Evolutionary conservation across 1,140 invertebrate species (phyloP).

Genomic region (Drosophila triauraria): DNA sequence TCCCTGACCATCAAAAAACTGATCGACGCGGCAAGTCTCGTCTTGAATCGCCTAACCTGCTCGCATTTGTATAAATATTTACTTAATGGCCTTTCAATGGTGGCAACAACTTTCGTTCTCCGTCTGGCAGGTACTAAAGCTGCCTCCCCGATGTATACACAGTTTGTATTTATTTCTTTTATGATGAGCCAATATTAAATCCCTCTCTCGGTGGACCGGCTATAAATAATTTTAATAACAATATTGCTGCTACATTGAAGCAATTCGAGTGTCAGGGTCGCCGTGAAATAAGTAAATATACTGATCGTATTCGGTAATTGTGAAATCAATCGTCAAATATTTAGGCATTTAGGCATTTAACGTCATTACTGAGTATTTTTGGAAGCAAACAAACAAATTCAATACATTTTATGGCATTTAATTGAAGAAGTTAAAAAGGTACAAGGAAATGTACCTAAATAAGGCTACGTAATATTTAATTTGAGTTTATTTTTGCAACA

Average conservation of each 20-base stretch:
- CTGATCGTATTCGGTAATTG: constrained; percentile 27
- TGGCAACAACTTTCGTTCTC: constrained; percentile 43
- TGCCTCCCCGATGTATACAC: constrained; percentile 33
- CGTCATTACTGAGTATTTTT: constrained; percentile 18
- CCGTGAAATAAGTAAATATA: constrained; percentile 19
- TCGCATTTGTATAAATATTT: constrained; percentile 75
- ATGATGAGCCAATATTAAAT: constrained; percentile 59
- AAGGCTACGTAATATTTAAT: not conserved
- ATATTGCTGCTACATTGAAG: constrained; percentile 50
- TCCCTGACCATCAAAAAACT: constrained; percentile 14
- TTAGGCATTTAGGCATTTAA: constrained; percentile 8
- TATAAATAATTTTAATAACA: constrained; percentile 65
- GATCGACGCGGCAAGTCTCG: constrained; percentile 6
- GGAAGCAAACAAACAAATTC: constrained; percentile 2
- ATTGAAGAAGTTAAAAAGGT: not conserved
- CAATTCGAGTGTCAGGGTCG: constrained; percentile 30
- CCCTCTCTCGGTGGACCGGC: constrained; percentile 8
- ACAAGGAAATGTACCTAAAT: not conserved
- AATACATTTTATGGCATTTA: constrained; percentile 1
- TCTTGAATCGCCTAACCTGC: constrained; percentile 16
- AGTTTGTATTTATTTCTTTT: constrained; percentile 50
- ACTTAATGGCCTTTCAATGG: constrained; percentile 58
- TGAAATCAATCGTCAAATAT: constrained; percentile 28
- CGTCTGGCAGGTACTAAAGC: constrained; percentile 43
- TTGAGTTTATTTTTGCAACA: not conserved